These are phyloP conservation scores for Drosophila nannoptera DNA, from an alignment of 1,140 invertebrate genomes.

Conservation along the genomic window DNA sequence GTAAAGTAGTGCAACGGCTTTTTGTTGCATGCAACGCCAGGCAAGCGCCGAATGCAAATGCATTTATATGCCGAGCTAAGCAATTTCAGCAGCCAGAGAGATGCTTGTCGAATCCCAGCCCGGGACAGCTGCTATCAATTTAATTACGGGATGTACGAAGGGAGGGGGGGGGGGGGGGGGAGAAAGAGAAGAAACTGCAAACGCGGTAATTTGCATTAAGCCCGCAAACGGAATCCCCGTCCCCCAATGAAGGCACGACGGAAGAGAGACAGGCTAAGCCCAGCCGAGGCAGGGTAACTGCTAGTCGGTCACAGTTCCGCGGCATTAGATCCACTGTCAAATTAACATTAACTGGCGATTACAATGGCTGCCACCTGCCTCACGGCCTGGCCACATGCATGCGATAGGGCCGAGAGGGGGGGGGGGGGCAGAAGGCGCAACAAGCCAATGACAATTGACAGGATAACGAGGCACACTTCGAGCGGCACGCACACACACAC, in stretches of 20 bases:
- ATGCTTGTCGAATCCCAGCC: not conserved
- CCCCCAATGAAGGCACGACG: too few species aligned
- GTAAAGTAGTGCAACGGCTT: conserved; percentile 23
- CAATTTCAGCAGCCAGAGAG: conserved; percentile 33
- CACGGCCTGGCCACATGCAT: not conserved
- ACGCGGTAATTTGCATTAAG: too few species aligned
- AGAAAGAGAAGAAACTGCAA: too few species aligned
- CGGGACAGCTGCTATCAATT: too few species aligned
- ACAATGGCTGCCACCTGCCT: conserved; percentile 48
- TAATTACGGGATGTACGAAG: too few species aligned
- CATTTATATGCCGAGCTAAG: conserved; percentile 47
- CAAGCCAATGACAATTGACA: conserved; percentile 72
- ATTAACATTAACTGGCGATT: conserved; percentile 65
- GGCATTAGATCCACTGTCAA: conserved; percentile 36
- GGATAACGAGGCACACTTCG: conserved; percentile 56
- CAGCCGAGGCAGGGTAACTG: not conserved
- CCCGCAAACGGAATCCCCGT: too few species aligned
- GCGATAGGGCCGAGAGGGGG: conserved; percentile 39
- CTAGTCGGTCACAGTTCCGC: not conserved
- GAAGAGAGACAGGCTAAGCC: too few species aligned
- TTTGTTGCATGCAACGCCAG: conserved; percentile 30
- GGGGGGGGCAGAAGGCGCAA: conserved; percentile 43
- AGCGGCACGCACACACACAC: conserved; percentile 15
- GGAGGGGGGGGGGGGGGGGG: too few species aligned
- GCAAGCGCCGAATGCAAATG: conserved; percentile 30